Conservation (phyloP, 1,140 invertebrate species). For the Colletes gigas region DNA sequence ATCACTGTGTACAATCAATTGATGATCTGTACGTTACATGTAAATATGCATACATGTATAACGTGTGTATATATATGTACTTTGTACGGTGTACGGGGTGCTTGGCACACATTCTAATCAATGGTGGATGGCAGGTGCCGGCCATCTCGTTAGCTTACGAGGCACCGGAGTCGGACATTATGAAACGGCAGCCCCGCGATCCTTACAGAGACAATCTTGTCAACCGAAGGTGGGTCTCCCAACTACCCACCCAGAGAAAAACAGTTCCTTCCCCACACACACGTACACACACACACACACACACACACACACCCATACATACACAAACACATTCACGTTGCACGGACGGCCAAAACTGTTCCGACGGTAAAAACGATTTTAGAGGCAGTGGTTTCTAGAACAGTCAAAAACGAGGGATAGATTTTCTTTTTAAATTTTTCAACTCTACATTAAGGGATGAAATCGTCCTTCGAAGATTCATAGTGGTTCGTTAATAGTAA, state of each 20-base stretch:
- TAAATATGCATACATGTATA: slow-evolving; percentile 46
- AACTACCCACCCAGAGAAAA: slow-evolving; percentile 69
- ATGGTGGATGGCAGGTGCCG: slow-evolving; percentile 89
- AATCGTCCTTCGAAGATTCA: too few relatives aligned
- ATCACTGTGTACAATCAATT: slow-evolving; percentile 52
- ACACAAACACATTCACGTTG: background rate
- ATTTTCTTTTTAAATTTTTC: too few relatives aligned
- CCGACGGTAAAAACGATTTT: background rate
- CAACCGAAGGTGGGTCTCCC: slow-evolving; percentile 90
- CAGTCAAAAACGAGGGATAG: too few relatives aligned
- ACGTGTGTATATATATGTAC: slow-evolving; percentile 47
- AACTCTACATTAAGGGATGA: too few relatives aligned
- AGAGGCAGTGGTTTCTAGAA: too few relatives aligned
- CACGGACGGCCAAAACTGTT: slow-evolving; percentile 3
- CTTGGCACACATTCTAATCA: slow-evolving; percentile 75
- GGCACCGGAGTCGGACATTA: slow-evolving; percentile 97
- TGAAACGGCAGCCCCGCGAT: slow-evolving; percentile 97
- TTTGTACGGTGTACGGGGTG: slow-evolving; percentile 56
- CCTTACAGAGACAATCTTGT: slow-evolving; percentile 97
- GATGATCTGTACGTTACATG: slow-evolving; percentile 39
- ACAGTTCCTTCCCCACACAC: slow-evolving; percentile 40
- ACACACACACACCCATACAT: slow-evolving; percentile 1
- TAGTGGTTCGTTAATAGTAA: too few relatives aligned
- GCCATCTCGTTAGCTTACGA: slow-evolving; percentile 98
- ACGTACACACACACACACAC: slow-evolving; percentile 17